Evolutionary conservation across 2,113 vertebrate species (phyloP).

Genomic region (Tauraco erythrolophus): DNA sequence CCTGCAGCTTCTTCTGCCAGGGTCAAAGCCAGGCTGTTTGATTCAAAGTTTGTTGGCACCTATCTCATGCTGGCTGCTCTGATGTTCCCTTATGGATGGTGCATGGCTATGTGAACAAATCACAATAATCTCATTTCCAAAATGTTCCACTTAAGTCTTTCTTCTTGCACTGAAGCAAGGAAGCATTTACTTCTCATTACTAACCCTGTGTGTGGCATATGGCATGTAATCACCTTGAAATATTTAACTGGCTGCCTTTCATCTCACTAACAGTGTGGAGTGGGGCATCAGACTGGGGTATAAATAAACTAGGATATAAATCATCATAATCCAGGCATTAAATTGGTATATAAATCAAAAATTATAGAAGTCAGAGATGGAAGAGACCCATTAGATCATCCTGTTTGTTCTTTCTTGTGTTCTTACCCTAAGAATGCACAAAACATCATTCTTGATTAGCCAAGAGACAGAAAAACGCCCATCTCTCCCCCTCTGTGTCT

Average conservation of each 20-base stretch:
- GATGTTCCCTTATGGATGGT: not conserved
- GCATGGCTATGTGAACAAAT: not conserved
- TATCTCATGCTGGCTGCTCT: not conserved
- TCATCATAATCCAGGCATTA: conserved; percentile 52
- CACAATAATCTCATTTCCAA: not conserved
- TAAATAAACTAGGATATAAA: conserved; percentile 38
- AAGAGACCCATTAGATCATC: conserved; percentile 42
- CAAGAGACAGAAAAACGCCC: conserved; percentile 18
- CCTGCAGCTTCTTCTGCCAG: not conserved
- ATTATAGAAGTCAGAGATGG: conserved; percentile 8
- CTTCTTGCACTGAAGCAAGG: not conserved
- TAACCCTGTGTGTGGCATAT: not conserved
- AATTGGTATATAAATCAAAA: conserved; percentile 63
- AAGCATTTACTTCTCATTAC: conserved; percentile 7
- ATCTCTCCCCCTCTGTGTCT: conserved; percentile 21
- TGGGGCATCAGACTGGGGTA: not conserved
- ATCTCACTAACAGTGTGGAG: not conserved
- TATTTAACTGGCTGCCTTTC: conserved; percentile 27
- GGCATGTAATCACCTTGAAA: conserved; percentile 46
- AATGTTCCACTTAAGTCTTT: not conserved
- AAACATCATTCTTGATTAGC: conserved; percentile 63
- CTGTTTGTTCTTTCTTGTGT: conserved; percentile 28
- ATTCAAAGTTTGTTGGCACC: not conserved
- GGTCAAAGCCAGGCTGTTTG: not conserved
- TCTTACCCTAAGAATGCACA: conserved; percentile 39